Base-by-base conservation (phyloP, 2,797 vertebrate species). In the Bradypodion ventrale region DNA sequence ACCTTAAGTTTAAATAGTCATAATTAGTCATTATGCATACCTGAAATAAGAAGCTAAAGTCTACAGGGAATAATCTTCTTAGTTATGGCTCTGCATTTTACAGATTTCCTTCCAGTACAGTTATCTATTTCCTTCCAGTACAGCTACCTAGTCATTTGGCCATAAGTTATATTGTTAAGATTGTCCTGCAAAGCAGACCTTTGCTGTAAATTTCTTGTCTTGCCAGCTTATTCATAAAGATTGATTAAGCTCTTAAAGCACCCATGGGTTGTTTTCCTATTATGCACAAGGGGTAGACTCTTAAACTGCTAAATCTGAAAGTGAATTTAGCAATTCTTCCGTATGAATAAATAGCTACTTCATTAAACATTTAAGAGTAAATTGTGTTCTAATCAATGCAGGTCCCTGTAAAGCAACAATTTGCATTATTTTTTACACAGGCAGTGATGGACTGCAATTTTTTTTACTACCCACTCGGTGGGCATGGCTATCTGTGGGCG, bases 361-460 rank as follows among this genome's bases (percentile, higher is more conserved):
- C 52, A 78, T 77, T 83, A 83, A 83, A 83, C 29, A 29, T 69
- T 59, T 70, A 46, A 49, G 56, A 32, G 4, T 69, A 59, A 82
- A 75, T 75, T 75, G 59, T 75, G 42, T 75, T 49, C 65, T 82
- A 83, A 66, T 75, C 46, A 83, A 75, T 75, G 13, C 13, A 56
- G 29, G 37, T 72, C 68, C 52, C 37, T 32, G 10, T 5, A 19
- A 68, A 7, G 49, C 65, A 77, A 70, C 65, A 77, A 42, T 69
- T 68, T 60, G 29, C 49, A 68, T 83, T 35, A 25, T 49, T 77
- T 56, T 76, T 46, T 82, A 60, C 29, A 35, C 59, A n/a, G 46
- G n/a, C n/a, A n/a, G n/a, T n/a, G n/a, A n/a, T n/a, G n/a, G n/a
- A n/a, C n/a, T n/a, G n/a, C n/a, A n/a, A n/a, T n/a, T n/a, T n/a